These are phyloP conservation scores for Erannis defoliaria DNA, from an alignment of 2,888 invertebrate species.

Conservation along the genomic window DNA sequence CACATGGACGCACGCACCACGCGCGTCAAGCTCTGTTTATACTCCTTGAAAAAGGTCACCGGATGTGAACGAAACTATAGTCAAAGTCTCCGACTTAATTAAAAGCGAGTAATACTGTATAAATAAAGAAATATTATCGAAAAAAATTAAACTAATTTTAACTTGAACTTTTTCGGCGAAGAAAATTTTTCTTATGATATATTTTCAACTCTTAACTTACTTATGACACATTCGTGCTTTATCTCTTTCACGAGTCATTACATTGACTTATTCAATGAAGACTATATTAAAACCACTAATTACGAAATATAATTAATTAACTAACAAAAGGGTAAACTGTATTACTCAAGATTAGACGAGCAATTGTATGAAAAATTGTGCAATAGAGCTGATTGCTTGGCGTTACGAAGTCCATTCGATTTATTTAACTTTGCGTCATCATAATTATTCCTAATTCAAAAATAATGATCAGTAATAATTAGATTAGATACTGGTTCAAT, in stretches of 20 bases:
- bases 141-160: too few species aligned
- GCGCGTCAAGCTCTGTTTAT: too few species aligned
- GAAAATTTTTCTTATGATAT: too few species aligned
- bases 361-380: conserved; percentile 27
- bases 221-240: conserved; percentile 17
- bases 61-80: too few species aligned
- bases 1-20: too few species aligned
- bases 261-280: conserved; percentile 1
- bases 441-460: conserved; percentile 35
- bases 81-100: too few species aligned
- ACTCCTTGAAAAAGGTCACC: too few species aligned
- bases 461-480: conserved; percentile 33
- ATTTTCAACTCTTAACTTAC: too few species aligned
- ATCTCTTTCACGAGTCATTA: conserved; percentile 17
- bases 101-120: too few species aligned
- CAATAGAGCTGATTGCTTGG: conserved; percentile 17
- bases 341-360: conserved; percentile 23
- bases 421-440: conserved; percentile 33
- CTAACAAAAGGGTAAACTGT: conserved; percentile 23
- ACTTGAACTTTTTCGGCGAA: too few species aligned
- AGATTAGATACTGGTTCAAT: conserved; percentile 23
- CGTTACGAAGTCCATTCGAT: conserved; percentile 29
- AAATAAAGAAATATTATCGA: too few species aligned
- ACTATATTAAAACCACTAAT: conserved; percentile 14
- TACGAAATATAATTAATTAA: conserved; percentile 27